These are phyloP conservation scores for Zoanthus sansibaricus DNA, from an alignment of 92 coral and sea anemone genomes.

Conservation along the genomic window DNA sequence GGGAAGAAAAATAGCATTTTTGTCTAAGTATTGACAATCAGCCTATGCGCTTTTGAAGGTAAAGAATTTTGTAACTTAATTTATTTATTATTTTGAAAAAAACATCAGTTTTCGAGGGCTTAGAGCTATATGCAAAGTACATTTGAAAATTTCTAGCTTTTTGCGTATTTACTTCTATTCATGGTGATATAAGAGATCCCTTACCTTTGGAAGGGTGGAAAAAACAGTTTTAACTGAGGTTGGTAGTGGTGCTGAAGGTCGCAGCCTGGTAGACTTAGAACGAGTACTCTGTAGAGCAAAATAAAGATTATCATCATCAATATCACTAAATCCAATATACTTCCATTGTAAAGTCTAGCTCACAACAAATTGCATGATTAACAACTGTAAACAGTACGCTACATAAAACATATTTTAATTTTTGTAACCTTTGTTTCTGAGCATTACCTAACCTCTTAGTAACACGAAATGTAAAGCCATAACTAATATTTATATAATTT, in stretches of 20 bases:
- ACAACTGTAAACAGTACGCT: no score
- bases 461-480: no score
- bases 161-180: neutral
- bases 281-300: conserved; percentile 5
- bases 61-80: no score
- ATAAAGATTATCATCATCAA: neutral
- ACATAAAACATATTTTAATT: no score
- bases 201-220: conserved; percentile 25
- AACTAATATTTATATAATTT: no score
- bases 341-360: no score
- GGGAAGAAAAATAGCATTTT: neutral
- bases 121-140: neutral
- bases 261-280: neutral
- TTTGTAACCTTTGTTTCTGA: no score
- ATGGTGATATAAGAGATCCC: neutral
- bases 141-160: neutral
- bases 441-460: no score
- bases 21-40: neutral
- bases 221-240: conserved; percentile 32
- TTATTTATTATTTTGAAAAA: no score
- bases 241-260: conserved; percentile 13
- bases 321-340: no score
- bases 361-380: no score
- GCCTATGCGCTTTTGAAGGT: neutral
- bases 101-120: no score